Base-by-base conservation (phyloP, 2,888 invertebrate genomes). In the Girardia tigrina region DNA sequence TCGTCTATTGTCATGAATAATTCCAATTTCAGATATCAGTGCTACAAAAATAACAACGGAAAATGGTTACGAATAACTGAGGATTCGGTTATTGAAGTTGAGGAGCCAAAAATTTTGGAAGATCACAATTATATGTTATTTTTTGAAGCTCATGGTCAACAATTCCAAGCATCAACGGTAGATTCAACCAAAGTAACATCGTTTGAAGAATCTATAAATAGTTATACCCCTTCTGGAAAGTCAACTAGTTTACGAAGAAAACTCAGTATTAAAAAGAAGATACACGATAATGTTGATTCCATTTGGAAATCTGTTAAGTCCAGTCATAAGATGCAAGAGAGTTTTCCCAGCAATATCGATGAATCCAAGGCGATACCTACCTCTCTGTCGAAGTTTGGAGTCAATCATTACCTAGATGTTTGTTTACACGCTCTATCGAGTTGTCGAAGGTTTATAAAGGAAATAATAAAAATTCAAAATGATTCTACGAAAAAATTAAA, bases 61-160 rank as follows among this genome's bases (percentile, higher is more conserved):
- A 56, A 56, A 56, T 56, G 56, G 56, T 56, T 56, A 20, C n/a
- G n/a, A 23, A 56, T 56, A 12, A 20, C 56, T 8, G 56, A 56
- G n/a, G 56, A 56, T 6, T 6, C 8, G 4, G 4, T 56, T 12
- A 56, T 56, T 16, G 56, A 56, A 56, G 4, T 4, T n/a, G 56
- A 56, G n/a, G 20, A 56, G 2, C 56, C 56, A 56, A 56, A 56
- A 56, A 56, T 56, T 12, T 56, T 56, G n/a, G 56, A 56, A 56
- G 56, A 56, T n/a, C 4, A 56, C 4, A 23, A 56, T 56, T 56
- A 56, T 16, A 56, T 56, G n/a, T 56, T 56, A n/a, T 56, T 56
- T 56, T 56, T 56, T n/a, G 56, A 56, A 56, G 23, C n/a, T n/a
- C 4, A 56, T n/a, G n/a, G n/a, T n/a, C n/a, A n/a, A n/a, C n/a